Evolutionary conservation across 64 coral and sea anemone species (phyloP).

Genomic region (Actinia tenebrosa): DNA sequence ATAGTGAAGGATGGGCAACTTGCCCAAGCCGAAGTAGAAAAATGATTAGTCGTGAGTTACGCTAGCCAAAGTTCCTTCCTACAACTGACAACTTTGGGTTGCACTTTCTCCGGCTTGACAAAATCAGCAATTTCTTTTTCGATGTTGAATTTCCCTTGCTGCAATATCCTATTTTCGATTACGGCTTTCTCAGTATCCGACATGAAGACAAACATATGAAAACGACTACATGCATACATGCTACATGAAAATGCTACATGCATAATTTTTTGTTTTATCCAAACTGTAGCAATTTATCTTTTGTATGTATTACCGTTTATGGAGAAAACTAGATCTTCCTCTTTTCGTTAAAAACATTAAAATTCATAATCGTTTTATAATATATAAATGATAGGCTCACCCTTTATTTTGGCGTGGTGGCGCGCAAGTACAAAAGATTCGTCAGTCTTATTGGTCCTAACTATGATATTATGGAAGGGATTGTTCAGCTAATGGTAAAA

Average conservation of each 20-base stretch:
- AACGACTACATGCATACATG: no score
- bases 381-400: no score
- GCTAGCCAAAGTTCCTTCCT: conserved; percentile 97
- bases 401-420: neutral
- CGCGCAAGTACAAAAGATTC: neutral
- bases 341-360: no score
- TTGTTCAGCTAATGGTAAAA: neutral
- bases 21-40: conserved; percentile 99
- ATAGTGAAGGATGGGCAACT: conserved; percentile 89
- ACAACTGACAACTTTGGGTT: conserved; percentile 99
- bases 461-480: neutral
- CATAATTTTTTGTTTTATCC: no score
- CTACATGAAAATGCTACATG: no score
- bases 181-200: conserved; percentile 64
- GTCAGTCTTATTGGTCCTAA: neutral
- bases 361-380: no score
- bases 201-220: conserved; percentile 66
- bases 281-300: no score
- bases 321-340: no score
- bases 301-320: no score
- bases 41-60: conserved; percentile 99
- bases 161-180: conserved; percentile 96
- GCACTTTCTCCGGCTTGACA: conserved; percentile 97
- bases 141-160: conserved; percentile 94
- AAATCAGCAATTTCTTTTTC: conserved; percentile 97